A percentile compares a stretch with the other conserved stretches of the same genome.
These are phyloP conservation scores for Papilio machaon DNA, from an alignment of 1,140 invertebrate genomes.

Conservation along the genomic window DNA sequence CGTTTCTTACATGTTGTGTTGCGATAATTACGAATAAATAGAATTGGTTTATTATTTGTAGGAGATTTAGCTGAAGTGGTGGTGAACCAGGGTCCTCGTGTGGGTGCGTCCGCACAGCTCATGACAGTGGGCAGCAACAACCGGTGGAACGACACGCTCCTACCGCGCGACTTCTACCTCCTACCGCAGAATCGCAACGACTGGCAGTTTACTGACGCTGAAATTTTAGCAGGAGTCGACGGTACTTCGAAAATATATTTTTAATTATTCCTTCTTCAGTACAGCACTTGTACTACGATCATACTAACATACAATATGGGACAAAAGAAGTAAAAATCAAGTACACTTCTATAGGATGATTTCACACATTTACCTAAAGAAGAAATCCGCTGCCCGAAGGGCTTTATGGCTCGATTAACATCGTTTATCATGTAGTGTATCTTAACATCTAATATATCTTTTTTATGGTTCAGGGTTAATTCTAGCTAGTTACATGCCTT, in stretches of 20 bases:
- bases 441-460: background rate
- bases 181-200: conserved; percentile 74
- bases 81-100: conserved; percentile 83
- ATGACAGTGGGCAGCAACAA: conserved; percentile 82
- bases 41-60: conserved; percentile 54
- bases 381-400: too few relatives aligned
- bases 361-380: too few relatives aligned
- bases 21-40: background rate
- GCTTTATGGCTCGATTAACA: too few relatives aligned
- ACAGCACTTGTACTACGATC: too few relatives aligned
- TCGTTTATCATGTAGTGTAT: background rate
- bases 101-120: conserved; percentile 57
- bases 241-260: conserved; percentile 72
- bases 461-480: conserved; percentile 82
- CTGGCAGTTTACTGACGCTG: conserved; percentile 85
- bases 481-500: conserved; percentile 81
- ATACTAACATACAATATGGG: too few relatives aligned
- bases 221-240: conserved; percentile 86
- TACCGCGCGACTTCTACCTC: conserved; percentile 83
- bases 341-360: too few relatives aligned
- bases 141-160: conserved; percentile 85
- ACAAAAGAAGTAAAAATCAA: too few relatives aligned
- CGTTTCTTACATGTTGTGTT: background rate
- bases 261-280: background rate
- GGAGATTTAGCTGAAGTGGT: conserved; percentile 86